Percentiles rank a stretch among this genome's conserved stretches.
These are phyloP conservation scores for Hiodon alosoides DNA, from an alignment of 2,113 vertebrate genomes.

Conservation along the genomic window DNA sequence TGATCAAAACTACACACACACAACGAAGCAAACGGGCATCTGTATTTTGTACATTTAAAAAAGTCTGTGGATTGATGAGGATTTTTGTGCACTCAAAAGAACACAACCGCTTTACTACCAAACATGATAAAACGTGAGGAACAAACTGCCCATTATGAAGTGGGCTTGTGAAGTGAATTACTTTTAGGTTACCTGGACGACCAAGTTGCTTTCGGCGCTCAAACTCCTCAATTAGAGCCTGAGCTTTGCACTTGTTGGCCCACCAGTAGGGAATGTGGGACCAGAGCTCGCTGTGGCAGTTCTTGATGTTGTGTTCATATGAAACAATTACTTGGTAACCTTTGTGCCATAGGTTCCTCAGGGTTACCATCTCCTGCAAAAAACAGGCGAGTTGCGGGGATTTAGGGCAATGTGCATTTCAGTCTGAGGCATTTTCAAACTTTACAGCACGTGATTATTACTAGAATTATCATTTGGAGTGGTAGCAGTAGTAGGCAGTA, in stretches of 20 bases:
- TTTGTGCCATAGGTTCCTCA: constrained; percentile 58
- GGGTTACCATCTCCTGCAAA: constrained; percentile 53
- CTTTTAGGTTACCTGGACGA: constrained; percentile 56
- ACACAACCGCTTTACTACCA: background rate
- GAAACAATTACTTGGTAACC: constrained; percentile 63
- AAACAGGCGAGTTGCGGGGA: background rate
- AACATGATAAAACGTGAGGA: no score
- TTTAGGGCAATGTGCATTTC: no score
- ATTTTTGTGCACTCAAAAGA: no score
- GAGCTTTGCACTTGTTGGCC: constrained; percentile 67
- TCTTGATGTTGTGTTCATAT: constrained; percentile 54
- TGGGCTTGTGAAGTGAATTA: no score
- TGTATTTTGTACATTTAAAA: background rate
- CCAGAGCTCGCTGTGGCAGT: constrained; percentile 58
- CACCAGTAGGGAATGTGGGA: constrained; percentile 70
- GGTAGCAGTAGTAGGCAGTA: no score
- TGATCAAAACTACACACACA: background rate
- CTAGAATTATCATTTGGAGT: no score
- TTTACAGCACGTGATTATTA: no score
- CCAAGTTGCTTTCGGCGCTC: constrained; percentile 56
- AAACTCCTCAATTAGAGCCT: constrained; percentile 63
- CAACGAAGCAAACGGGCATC: background rate
- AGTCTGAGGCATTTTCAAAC: no score
- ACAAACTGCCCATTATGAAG: no score
- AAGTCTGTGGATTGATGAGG: background rate